Evolutionary conservation across 1,140 invertebrate species (phyloP), one percentile per base, ranked within the genome.

Genomic region (Aphelinus atriplicis): DNA sequence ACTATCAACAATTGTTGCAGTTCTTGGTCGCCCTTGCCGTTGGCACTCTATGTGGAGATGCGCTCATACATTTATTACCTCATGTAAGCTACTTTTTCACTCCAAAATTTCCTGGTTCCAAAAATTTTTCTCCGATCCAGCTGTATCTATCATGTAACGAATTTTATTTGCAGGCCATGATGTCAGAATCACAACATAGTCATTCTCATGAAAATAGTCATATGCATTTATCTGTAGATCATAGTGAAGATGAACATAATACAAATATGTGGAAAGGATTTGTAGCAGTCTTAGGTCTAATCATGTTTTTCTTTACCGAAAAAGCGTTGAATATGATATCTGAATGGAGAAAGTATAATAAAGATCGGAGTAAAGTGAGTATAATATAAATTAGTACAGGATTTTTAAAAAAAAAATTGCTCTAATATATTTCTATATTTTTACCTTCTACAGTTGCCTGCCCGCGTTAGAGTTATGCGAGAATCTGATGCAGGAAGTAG

Each of bases 1-100:
- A 96, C 86, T 98, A 97, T 84, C 93, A 97, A 80, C 94, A 96
- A 78, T 87, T 98, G 55, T 89, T 98, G 71, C 96, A 97, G 85
- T 97, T 97, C 86, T 88, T 98, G 71, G 95, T 98, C 3, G 95
- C 96, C 0, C 88, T 98, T 70, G 97, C 97, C 50, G 94, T 98
- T 51, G 96, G 96, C 9, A 96, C 96, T 3, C 88, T 98, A 64
- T 93, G 94, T 57, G 96, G 96, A 3, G 96, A 98, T 90, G 96
- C 96, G 1, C 88, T 98, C 47, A 90, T 98, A 73, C 97, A 98
- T 91, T 90, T 98, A 26, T 89, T 98, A 81, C 97, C 97, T 64
- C 96, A 98, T 88, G 96, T 94, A 78, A 93, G 90, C 88, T 55
- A n/a, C 50, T 62, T 62, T 6, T 6, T 6, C 43, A 9, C 7